phyloP scores from a whole-genome alignment of 2,113 vertebrate genomes.

The Cygnus buccinator region DNA sequence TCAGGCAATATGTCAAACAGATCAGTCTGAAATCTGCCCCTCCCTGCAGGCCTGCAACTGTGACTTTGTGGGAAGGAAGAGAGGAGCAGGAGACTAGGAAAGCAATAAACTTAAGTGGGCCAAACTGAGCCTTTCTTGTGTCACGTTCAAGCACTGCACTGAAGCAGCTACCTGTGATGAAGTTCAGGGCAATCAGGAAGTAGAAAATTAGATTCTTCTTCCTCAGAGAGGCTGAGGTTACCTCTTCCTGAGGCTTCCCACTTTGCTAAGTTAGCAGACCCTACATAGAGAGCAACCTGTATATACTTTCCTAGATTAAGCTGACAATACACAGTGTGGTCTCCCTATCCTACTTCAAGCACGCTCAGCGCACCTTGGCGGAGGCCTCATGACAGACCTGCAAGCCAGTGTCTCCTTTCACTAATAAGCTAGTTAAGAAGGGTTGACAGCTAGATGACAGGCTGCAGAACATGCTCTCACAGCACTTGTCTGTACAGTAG shows the following conservation, averaged over 20 bases:
- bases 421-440: not conserved
- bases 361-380: not conserved
- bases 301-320: not conserved
- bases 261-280: not conserved
- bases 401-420: not conserved
- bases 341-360: not conserved
- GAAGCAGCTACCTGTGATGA: not conserved
- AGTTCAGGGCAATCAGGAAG: not conserved
- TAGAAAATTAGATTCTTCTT: not conserved
- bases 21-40: not conserved
- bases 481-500: not conserved
- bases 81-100: not conserved
- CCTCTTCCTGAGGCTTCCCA: not conserved
- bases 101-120: not conserved
- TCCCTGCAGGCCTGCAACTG: not conserved
- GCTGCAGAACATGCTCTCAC: not conserved
- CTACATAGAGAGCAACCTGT: not conserved
- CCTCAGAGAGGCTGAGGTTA: not conserved
- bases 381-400: not conserved
- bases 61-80: not conserved
- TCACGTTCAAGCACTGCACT: not conserved
- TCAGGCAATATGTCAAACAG: not conserved
- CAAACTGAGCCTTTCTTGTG: not conserved
- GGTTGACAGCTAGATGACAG: not conserved
- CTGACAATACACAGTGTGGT: not conserved